These are phyloP conservation scores for Temnothorax nylanderi DNA, from an alignment of 1,140 invertebrate species.

Conservation along the genomic window DNA sequence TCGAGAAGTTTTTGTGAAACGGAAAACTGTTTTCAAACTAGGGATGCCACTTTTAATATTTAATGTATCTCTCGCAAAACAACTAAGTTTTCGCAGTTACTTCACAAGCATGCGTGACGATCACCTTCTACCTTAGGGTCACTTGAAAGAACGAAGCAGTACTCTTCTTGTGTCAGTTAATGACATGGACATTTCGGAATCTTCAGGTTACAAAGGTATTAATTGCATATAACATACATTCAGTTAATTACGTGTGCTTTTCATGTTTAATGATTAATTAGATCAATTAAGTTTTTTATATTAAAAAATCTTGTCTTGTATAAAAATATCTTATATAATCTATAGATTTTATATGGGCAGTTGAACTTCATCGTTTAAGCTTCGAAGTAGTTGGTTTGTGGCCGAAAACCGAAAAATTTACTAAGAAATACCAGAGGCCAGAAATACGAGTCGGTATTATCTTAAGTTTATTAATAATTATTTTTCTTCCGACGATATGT, in stretches of 20 bases:
- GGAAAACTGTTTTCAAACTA: not conserved
- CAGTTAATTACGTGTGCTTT: too few species aligned
- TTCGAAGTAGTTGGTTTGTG: conserved; percentile 17
- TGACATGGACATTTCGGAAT: not conserved
- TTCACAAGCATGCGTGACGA: conserved; percentile 14
- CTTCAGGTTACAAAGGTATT: not conserved
- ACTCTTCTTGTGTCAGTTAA: not conserved
- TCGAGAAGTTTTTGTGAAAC: not conserved
- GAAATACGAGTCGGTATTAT: not conserved
- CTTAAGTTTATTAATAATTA: not conserved
- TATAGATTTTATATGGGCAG: conserved; percentile 59
- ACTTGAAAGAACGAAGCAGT: not conserved
- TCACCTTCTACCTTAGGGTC: not conserved
- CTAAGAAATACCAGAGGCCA: not conserved
- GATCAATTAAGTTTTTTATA: not conserved
- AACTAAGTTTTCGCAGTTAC: not conserved
- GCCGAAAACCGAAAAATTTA: not conserved
- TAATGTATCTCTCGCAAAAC: not conserved
- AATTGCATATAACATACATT: too few species aligned
- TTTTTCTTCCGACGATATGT: conserved; percentile 4
- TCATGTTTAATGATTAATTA: too few species aligned
- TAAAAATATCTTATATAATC: not conserved
- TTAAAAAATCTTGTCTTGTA: not conserved
- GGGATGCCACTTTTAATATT: conserved; percentile 24
- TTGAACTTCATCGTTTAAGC: conserved; percentile 34